Evolutionary conservation across 2,113 vertebrate genomes (phyloP), one percentile per base, ranked within the genome.

Genomic region (Toxostoma redivivum): DNA sequence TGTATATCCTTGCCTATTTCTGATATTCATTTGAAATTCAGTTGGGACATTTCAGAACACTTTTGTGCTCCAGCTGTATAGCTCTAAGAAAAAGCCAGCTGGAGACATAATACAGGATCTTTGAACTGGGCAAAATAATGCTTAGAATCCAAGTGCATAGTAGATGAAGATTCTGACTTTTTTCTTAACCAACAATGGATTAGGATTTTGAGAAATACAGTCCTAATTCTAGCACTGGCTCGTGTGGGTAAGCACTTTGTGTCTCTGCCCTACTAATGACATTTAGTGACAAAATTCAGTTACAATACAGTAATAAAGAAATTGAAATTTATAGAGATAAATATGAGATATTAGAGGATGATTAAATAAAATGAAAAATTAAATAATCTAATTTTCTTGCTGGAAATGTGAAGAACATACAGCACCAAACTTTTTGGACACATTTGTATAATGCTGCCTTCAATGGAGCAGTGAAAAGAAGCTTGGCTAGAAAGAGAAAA

Each of bases 21-120:
- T 96, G 92, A 96, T 95, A 81, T 56, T 95, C 93, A 81, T 96
- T 96, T 96, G 88, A 94, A 96, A 97, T 97, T 93, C 96, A 95
- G 44, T 48, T 90, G 96, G 96, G 95, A 94, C 76, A 54, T 96
- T 94, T 93, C 85, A 90, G 76, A 96, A 92, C 72, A 61, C 76
- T 96, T 95, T 74, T 35, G 53, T 90, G 74, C 90, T 96, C 85
- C 76, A 92, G 88, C 93, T 96, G 82, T 71, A 61, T 37, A 86
- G 88, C 92, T 92, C 69, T 69, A 78, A 94, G 94, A 61, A 93
- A 94, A 95, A 96, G 53, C 60, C 91, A 96, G 62, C 77, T 88
- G 82, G 88, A 95, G 90, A 90, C 80, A 64, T 71, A 74, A 86
- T 53, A 56, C 60, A 50, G 86, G 81, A 33, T 81, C 81, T 92